Percentiles rank a stretch among this genome's conserved stretches.
Evolutionary conservation across 2,113 vertebrate species (phyloP).

Genomic region (Melanostigma gelatinosum): DNA sequence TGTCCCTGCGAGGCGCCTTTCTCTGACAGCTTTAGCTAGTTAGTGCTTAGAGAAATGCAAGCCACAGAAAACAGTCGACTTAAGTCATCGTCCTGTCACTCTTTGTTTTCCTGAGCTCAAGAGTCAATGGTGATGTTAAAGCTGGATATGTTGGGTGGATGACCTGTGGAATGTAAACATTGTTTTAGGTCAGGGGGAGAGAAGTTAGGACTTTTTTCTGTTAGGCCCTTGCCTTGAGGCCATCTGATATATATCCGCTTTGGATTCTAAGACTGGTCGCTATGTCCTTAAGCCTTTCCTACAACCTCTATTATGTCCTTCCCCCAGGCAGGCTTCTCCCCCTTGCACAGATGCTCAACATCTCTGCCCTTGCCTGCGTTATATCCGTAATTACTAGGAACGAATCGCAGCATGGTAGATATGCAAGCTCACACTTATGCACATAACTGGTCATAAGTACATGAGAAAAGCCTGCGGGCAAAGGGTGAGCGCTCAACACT

Average conservation of each 20-base stretch:
- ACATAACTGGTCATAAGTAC: constrained; percentile 63
- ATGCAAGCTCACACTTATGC: constrained; percentile 40
- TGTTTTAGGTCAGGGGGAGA: constrained; percentile 29
- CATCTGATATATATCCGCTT: constrained; percentile 11
- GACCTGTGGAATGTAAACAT: constrained; percentile 74
- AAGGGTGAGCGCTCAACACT: constrained; percentile 56
- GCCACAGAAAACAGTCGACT: constrained; percentile 54
- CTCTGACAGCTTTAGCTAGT: constrained; percentile 26
- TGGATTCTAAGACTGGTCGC: constrained; percentile 31
- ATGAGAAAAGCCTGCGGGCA: constrained; percentile 52
- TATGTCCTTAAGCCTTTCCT: constrained; percentile 40
- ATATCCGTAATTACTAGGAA: constrained; percentile 40
- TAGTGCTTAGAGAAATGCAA: constrained; percentile 47
- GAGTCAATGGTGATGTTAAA: constrained; percentile 37
- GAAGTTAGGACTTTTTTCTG: constrained; percentile 11
- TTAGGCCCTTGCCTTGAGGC: constrained; percentile 20
- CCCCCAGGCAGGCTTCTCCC: constrained; percentile 40
- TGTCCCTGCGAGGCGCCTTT: constrained; percentile 11
- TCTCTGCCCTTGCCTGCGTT: constrained; percentile 29
- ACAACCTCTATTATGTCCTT: constrained; percentile 52
- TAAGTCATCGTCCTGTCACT: constrained; percentile 50
- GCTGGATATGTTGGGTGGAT: constrained; percentile 38
- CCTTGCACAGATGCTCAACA: constrained; percentile 30
- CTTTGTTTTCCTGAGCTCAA: constrained; percentile 55
- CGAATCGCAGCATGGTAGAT: constrained; percentile 51